Percentiles rank a stretch among this genome's conserved stretches.
phyloP scores from a whole-genome alignment of 2,113 vertebrate genomes.

The Ochotona princeps region DNA sequence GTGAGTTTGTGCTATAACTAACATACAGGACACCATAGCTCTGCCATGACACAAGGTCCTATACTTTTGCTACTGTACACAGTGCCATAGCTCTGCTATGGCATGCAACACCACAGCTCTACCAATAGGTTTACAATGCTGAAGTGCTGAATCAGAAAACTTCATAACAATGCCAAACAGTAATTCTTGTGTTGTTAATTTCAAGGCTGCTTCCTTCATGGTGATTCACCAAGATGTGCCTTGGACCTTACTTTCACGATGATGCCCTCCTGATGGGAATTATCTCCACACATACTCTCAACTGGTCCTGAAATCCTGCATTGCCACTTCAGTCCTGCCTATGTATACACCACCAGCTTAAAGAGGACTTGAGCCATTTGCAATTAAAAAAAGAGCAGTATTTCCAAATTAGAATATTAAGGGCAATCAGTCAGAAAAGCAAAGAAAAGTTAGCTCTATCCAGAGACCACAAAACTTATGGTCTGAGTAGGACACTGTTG shows the following conservation, averaged over 20 bases:
- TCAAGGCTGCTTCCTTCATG: not conserved
- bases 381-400: not conserved
- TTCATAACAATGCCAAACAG: no score
- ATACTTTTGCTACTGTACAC: no score
- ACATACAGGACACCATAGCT: conserved; percentile 36
- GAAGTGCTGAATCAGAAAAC: not conserved
- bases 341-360: not conserved
- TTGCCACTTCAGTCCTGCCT: not conserved
- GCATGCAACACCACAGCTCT: not conserved
- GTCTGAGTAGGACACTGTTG: not conserved
- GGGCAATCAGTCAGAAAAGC: not conserved
- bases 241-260: not conserved
- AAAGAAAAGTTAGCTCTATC: not conserved
- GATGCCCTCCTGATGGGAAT: fast-evolving
- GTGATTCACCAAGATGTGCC: not conserved
- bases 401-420: not conserved
- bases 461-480: not conserved
- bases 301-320: not conserved
- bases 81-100: no score
- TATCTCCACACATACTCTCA: not conserved
- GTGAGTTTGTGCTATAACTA: conserved; percentile 33
- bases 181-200: not conserved
- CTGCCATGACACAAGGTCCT: no score
- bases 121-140: not conserved
- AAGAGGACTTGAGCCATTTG: not conserved